Evolutionary conservation across 2,888 invertebrate genomes (phyloP).

Genomic region (Drosophila parthenogenetica): DNA sequence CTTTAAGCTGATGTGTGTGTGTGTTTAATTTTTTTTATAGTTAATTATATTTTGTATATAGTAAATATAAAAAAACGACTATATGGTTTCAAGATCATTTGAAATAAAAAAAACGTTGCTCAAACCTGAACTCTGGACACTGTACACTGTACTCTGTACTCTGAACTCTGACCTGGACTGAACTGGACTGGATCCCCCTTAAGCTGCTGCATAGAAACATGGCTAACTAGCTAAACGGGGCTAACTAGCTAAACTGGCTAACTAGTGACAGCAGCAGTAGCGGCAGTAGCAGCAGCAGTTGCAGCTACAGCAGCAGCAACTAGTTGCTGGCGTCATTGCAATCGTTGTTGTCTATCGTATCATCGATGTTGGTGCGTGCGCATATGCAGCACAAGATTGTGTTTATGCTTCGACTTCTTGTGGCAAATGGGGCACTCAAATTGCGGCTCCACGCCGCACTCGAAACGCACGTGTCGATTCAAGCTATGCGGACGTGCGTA

Average conservation of each 20-base stretch:
- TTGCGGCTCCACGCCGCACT: conserved; percentile 87
- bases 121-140: conserved; percentile 31
- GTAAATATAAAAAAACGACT: conserved; percentile 78
- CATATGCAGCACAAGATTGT: conserved; percentile 85
- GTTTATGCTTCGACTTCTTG: conserved; percentile 86
- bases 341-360: conserved; percentile 82
- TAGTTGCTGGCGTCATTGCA: conserved; percentile 70
- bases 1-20: neutral
- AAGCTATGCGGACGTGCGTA: conserved; percentile 87
- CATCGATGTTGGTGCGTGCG: conserved; percentile 86
- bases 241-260: conserved; percentile 53
- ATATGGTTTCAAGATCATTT: conserved; percentile 84
- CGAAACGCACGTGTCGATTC: conserved; percentile 87
- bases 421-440: conserved; percentile 88
- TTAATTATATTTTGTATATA: conserved; percentile 35
- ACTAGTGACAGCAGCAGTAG: conserved; percentile 43
- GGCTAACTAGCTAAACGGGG: conserved; percentile 23
- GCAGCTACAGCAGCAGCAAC: conserved; percentile 38
- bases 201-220: conserved; percentile 37
- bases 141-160: conserved; percentile 38
- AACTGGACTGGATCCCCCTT: conserved; percentile 26
- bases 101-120: conserved; percentile 67
- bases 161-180: neutral
- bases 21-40: conserved; percentile 10
- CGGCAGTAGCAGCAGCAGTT: conserved; percentile 5